Percentiles rank a stretch among this genome's conserved stretches.
Conservation (phyloP, 2,888 invertebrate genomes). For the Brachyptera putata region DNA sequence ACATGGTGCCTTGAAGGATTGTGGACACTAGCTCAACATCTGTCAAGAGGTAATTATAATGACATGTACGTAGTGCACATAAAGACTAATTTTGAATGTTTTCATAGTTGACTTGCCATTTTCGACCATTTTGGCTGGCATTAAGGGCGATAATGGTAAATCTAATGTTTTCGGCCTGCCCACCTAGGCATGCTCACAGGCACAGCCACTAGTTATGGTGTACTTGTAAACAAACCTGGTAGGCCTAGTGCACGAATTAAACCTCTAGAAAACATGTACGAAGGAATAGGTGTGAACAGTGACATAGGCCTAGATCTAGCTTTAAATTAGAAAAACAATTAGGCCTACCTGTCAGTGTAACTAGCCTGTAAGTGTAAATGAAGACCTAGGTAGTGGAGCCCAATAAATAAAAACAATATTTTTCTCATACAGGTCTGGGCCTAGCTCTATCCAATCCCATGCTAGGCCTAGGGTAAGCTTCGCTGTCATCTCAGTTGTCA, state of each 20-base stretch:
- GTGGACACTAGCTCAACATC: no score
- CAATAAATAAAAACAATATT: neutral
- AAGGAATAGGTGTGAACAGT: slow-evolving; percentile 46
- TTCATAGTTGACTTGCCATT: slow-evolving; percentile 27
- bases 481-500: no score
- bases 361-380: no score
- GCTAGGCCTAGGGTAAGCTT: no score
- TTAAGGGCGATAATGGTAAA: slow-evolving; percentile 31
- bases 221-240: no score
- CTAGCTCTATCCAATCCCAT: no score
- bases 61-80: neutral
- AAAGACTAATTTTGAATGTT: slow-evolving; percentile 20
- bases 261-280: slow-evolving; percentile 39
- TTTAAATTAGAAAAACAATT: no score
- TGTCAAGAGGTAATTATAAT: no score
- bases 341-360: no score
- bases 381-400: neutral
- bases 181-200: slow-evolving; percentile 50
- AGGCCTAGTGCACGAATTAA: no score
- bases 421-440: neutral
- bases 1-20: no score
- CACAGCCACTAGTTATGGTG: no score
- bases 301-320: neutral
- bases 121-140: slow-evolving; percentile 30
- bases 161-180: slow-evolving; percentile 52